These are phyloP conservation scores for Crenichthys baileyi DNA, from an alignment of 2,797 vertebrate genomes.

Conservation along the genomic window DNA sequence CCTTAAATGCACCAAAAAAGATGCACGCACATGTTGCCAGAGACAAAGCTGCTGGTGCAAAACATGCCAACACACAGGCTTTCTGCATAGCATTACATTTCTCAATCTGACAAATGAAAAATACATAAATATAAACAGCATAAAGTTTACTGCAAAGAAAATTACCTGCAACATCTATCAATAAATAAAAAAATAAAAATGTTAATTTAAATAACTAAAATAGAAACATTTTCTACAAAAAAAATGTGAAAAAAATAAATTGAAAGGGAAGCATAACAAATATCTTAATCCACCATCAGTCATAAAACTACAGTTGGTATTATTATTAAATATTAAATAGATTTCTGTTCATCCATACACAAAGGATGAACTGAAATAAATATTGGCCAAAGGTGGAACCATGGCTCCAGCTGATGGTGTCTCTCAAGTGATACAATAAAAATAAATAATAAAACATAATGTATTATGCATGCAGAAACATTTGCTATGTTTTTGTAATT, in stretches of 20 bases:
- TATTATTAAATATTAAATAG: background rate
- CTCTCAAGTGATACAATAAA: background rate
- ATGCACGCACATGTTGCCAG: slow-evolving; percentile 56
- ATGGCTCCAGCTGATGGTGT: background rate
- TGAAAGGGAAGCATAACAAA: background rate
- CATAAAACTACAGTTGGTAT: background rate
- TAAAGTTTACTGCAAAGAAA: background rate
- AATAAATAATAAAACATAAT: background rate
- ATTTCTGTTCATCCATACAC: background rate
- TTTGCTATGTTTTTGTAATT: background rate
- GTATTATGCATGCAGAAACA: no score
- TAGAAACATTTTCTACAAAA: background rate
- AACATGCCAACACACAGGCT: slow-evolving; percentile 61
- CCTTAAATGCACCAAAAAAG: slow-evolving; percentile 47
- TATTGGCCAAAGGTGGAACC: background rate
- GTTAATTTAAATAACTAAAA: background rate
- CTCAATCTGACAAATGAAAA: background rate
- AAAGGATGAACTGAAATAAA: background rate
- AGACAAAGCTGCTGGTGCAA: slow-evolving; percentile 59
- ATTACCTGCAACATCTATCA: background rate
- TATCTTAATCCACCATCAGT: background rate
- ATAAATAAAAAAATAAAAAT: background rate
- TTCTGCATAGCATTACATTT: slow-evolving; percentile 8
- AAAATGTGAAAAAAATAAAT: no score
- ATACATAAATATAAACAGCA: background rate